A percentile compares a stretch with the other conserved stretches of the same genome.
These are phyloP conservation scores for Neocrepidodera transversa DNA, from an alignment of 2,888 invertebrate species.

Conservation along the genomic window DNA sequence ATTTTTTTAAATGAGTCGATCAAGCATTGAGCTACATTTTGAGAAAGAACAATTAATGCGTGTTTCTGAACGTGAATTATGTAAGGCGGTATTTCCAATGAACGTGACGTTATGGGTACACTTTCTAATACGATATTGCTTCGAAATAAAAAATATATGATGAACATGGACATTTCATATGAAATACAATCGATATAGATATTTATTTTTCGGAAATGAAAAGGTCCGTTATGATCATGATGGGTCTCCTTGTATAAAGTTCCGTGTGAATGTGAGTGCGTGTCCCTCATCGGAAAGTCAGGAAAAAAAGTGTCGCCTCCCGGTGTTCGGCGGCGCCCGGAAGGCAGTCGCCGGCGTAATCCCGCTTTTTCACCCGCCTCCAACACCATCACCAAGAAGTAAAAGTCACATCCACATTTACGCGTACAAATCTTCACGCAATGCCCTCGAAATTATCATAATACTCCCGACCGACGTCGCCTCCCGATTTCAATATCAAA, in stretches of 20 bases:
- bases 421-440: constrained; percentile 58
- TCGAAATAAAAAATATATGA: too few species aligned
- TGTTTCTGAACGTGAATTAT: too few species aligned
- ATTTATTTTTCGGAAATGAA: too few species aligned
- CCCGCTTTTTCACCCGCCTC: constrained; percentile 29
- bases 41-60: too few species aligned
- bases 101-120: too few species aligned
- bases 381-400: constrained; percentile 44
- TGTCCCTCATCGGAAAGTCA: constrained; percentile 5
- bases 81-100: too few species aligned
- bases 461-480: constrained; percentile 46
- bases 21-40: too few species aligned
- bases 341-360: constrained; percentile 61
- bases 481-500: constrained; percentile 49
- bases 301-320: constrained; percentile 28
- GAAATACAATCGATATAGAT: too few species aligned
- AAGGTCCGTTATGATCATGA: too few species aligned
- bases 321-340: constrained; percentile 55
- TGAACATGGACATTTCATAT: too few species aligned
- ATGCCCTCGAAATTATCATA: constrained; percentile 59
- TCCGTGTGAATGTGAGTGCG: neutral
- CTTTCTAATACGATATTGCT: too few species aligned
- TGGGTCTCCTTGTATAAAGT: neutral
- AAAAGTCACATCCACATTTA: constrained; percentile 59
- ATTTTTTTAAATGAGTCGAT: too few species aligned